Evolutionary conservation across 2,797 vertebrate genomes (phyloP), one percentile per base, ranked within the genome.

Genomic region (Liparis tanakae): DNA sequence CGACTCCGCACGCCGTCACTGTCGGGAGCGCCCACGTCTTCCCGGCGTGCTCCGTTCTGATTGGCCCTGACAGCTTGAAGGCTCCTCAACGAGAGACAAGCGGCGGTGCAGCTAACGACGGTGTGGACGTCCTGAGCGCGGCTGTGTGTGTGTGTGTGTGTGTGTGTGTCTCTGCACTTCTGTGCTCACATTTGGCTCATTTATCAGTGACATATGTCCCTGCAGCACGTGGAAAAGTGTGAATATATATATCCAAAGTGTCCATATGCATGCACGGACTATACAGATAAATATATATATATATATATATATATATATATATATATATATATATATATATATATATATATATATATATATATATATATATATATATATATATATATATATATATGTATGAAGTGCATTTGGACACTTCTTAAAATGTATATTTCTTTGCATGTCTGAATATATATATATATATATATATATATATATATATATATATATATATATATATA

Each of bases 21-120:
- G 78, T 72, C 71, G 65, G 33, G 59, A 70, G 69, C 59, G 79
- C 44, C 65, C 58, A 41, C 70, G 59, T 76, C 64, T 72, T 67
- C 74, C 59, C 57, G 74, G 56, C 62, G 53, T 75, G 72, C 61
- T 72, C 67, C 59, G 59, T n/a, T 76, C 82, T 81, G 57, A 81
- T 76, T 76, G 76, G 58, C 34, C 36, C 37, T 75, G 84, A 83
- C 70, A 82, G 76, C 51, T 86, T 78, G 55, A 82, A 86, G 68
- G 66, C 66, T 78, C 30, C 59, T 81, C 74, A 74, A 44, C 72
- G n/a, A 73, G 58, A 72, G 22, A 72, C 44, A 57, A 63, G 69
- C 64, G 57, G 34, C 72, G 39, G 20, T 76, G 25, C 66, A 68
- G 63, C 73, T 77, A 81, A 72, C 66, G 70, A 53, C 48, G 25